A percentile compares a stretch with the other conserved stretches of the same genome.
These are phyloP conservation scores for Drosophila sp. DNA, from an alignment of 1,140 invertebrate species.

Conservation along the genomic window DNA sequence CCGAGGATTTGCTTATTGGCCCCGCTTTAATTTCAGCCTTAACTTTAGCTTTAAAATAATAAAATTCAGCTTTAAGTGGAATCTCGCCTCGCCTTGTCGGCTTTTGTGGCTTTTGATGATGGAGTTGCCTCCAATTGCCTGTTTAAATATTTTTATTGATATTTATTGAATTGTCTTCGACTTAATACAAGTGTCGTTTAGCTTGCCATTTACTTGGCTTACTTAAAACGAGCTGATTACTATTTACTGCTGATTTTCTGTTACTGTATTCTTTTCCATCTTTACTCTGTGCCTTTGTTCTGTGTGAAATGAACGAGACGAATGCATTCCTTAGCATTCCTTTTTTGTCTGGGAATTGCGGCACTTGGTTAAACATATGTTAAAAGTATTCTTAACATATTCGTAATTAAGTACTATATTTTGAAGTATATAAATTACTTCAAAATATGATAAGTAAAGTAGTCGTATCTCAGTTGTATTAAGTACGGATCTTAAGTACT, in stretches of 20 bases:
- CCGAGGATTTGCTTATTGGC: conserved; percentile 46
- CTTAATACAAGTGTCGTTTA: conserved; percentile 58
- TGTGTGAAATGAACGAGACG: neutral
- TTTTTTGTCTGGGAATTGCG: neutral
- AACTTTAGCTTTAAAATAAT: conserved; percentile 15
- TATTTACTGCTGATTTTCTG: neutral
- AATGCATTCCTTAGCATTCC: neutral
- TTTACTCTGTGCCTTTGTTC: neutral
- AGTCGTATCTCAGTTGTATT: too few relatives aligned
- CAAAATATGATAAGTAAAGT: too few relatives aligned
- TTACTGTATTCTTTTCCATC: neutral
- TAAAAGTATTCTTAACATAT: neutral
- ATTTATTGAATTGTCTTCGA: conserved; percentile 71
- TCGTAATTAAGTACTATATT: neutral
- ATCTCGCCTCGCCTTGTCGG: conserved; percentile 15
- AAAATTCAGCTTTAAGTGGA: conserved; percentile 11
- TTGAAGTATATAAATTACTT: neutral
- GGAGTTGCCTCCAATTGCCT: conserved; percentile 36
- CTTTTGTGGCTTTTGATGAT: conserved; percentile 60
- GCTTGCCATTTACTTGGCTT: conserved; percentile 45
- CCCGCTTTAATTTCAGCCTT: conserved; percentile 6
- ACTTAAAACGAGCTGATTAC: conserved; percentile 7
- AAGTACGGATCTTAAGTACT: too few relatives aligned
- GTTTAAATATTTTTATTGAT: conserved; percentile 68
- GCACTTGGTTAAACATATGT: neutral